Base-by-base conservation (phyloP, 2,797 vertebrate genomes). In the Sebastes matsubarae region DNA sequence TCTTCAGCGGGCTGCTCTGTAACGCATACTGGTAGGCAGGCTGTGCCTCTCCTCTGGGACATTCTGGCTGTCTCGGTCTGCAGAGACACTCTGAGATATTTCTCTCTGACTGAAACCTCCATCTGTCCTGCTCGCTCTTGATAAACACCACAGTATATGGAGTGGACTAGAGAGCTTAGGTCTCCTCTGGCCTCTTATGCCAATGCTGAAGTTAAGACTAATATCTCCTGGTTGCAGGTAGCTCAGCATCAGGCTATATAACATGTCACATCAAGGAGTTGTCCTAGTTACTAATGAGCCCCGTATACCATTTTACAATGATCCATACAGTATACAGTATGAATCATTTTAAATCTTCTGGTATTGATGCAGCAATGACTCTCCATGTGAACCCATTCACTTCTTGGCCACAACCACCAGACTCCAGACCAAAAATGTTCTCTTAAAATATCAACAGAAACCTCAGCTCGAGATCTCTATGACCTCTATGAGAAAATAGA, bases 11-110 rank as follows among this genome's bases (percentile, higher is more conserved):
- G 46, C 65, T 54, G 34, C 61, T 58, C 36, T 68, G 79, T 57
- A 60, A 12, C 34, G 46, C 74, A 79, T 20, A 36, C 42, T 86
- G 76, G 67, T 79, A 67, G 38, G 60, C 70, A 66, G 81, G 78
- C 72, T 72, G 78, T 61, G 32, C 67, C 55, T 27, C 68, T 82
- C 87, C 79, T 79, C 75, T 74, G 77, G 69, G 82, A 86, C 61
- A 52, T 65, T 82, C 77, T 66, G 73, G 25, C 78, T 75, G 69
- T 82, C 38, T 83, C 68, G 12, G 20, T 87, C 68, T 89, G 79
- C 75, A 85, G 65, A 84, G 29, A 74, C 58, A 22, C 29, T 65
- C 70, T 52, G 73, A 75, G 73, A 72, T 86, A 52, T 83, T 79
- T 60, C 42, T 72, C 72, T 82, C 74, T 52, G 54, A 81, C 63